Percentiles rank a stretch among this genome's conserved stretches.
Conservation (phyloP, 2,113 vertebrate genomes). For the Pelecanoides urinatrix region DNA sequence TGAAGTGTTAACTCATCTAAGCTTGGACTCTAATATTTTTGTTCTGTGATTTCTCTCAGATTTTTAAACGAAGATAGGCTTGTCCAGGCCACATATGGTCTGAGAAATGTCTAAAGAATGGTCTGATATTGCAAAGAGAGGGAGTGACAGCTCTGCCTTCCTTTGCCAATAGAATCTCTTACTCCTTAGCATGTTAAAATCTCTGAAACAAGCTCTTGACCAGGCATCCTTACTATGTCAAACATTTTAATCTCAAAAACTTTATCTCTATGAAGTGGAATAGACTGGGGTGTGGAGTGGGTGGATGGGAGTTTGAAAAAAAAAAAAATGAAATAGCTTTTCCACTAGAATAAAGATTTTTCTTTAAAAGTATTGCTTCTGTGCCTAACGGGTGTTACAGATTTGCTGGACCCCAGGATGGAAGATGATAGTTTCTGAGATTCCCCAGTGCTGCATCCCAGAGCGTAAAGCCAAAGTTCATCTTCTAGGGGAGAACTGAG, state of each 20-base stretch:
- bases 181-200: neutral
- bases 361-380: neutral
- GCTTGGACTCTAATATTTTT: neutral
- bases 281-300: neutral
- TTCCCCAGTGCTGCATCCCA: neutral
- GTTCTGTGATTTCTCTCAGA: neutral
- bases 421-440: neutral
- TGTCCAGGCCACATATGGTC: neutral
- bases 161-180: neutral
- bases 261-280: neutral
- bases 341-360: neutral
- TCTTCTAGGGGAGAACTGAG: neutral
- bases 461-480: neutral
- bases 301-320: neutral
- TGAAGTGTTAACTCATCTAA: neutral
- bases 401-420: neutral
- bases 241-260: neutral
- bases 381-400: neutral
- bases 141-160: neutral
- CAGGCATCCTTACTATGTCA: neutral
- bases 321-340: neutral
- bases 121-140: neutral
- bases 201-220: neutral
- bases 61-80: neutral
- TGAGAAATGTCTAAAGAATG: neutral